A percentile compares a stretch with the other conserved stretches of the same genome.
Conservation (phyloP, 2,113 vertebrate genomes). For the Rhea pennata region DNA sequence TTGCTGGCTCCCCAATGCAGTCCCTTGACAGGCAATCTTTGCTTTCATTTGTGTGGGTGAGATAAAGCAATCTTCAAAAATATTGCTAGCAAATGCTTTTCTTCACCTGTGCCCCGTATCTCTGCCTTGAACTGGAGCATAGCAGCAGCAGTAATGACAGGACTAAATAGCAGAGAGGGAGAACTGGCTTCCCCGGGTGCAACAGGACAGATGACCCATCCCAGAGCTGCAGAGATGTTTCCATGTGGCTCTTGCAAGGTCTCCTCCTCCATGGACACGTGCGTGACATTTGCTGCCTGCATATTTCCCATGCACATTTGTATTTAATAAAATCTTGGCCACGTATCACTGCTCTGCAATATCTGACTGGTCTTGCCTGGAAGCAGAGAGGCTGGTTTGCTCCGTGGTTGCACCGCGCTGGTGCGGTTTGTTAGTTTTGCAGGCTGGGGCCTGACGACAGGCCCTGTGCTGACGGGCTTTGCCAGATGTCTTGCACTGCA, state of each 20-base stretch:
- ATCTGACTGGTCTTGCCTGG: accelerated
- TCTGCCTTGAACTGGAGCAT: not conserved
- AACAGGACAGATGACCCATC: accelerated
- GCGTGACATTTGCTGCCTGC: not conserved
- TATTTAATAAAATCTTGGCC: not conserved
- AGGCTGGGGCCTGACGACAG: not conserved
- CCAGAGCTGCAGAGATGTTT: not conserved
- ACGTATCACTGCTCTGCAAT: not conserved
- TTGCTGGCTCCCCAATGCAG: no score
- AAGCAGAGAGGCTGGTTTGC: not conserved
- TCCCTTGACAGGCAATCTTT: not conserved
- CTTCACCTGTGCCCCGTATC: not conserved
- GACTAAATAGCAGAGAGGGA: not conserved
- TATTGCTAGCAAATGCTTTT: not conserved
- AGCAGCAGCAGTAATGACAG: not conserved
- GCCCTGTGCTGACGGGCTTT: not conserved
- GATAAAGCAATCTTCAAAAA: not conserved
- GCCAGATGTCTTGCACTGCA: not conserved
- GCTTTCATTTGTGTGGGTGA: not conserved
- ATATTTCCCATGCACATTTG: not conserved
- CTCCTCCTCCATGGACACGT: not conserved
- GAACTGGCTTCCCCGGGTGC: not conserved
- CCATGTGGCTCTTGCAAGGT: not conserved
- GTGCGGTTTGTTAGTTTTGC: accelerated
- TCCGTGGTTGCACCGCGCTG: accelerated